Conservation (phyloP, 2,888 invertebrate species). For the Didymodactylos carnosus region DNA sequence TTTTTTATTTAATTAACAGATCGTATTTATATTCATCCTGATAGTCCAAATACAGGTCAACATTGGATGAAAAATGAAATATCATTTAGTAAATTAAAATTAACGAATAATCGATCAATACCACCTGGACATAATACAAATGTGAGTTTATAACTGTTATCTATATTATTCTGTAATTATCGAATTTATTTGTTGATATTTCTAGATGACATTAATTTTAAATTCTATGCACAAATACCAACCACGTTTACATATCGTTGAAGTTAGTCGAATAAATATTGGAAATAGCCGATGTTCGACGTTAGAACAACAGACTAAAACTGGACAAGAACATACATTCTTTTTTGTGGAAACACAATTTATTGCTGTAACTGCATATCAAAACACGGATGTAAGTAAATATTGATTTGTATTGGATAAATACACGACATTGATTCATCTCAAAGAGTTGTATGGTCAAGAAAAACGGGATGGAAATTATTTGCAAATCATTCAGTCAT, state of each 20-base stretch:
- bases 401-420: too few species aligned
- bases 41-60: constrained; percentile 15
- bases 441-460: too few species aligned
- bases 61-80: constrained; percentile 16
- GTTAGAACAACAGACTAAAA: constrained; percentile 21
- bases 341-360: constrained; percentile 32
- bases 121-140: constrained; percentile 1
- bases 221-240: constrained; percentile 35
- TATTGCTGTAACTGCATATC: constrained; percentile 32
- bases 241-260: constrained; percentile 28
- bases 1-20: too few species aligned
- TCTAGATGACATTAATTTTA: constrained; percentile 24
- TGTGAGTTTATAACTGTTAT: not conserved
- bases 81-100: constrained; percentile 15
- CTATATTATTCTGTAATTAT: not conserved
- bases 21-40: constrained; percentile 16
- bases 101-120: constrained; percentile 15
- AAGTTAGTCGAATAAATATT: constrained; percentile 19
- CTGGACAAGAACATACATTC: constrained; percentile 26
- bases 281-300: not conserved
- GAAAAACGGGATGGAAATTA: too few species aligned
- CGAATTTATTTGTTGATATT: not conserved
- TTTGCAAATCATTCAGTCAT: too few species aligned
- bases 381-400: constrained; percentile 30
- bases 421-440: too few species aligned